Conservation (phyloP, 2,113 vertebrate species). For the Onychorhynchus coronatus region DNA sequence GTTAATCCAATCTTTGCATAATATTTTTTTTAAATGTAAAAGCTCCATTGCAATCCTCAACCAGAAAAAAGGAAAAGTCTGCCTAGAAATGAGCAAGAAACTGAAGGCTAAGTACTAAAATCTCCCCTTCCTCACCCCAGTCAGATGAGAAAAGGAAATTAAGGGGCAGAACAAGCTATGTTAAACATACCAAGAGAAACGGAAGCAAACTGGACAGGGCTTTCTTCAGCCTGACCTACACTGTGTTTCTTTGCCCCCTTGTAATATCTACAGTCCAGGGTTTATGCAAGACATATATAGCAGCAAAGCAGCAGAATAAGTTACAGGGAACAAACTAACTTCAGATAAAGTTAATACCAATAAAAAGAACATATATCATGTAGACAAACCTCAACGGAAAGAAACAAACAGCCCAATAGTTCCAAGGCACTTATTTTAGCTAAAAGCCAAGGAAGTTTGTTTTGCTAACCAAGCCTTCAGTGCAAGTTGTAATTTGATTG, state of each 20-base stretch:
- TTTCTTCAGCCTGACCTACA: background rate
- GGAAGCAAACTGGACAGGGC: background rate
- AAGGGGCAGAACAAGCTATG: background rate
- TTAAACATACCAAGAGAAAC: background rate
- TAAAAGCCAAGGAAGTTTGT: background rate
- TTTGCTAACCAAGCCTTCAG: background rate
- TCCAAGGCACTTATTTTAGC: background rate
- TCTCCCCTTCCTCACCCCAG: background rate
- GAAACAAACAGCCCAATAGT: background rate
- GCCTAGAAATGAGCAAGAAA: background rate
- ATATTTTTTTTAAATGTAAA: background rate
- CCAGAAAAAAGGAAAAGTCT: background rate
- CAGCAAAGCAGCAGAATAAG: background rate
- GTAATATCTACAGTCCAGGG: background rate
- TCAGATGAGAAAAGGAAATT: background rate
- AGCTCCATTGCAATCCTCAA: background rate
- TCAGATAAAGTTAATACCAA: background rate
- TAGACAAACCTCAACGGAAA: background rate
- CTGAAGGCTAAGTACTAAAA: background rate
- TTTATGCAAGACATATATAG: rapidly evolving
- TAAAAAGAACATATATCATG: background rate
- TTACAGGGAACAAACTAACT: background rate
- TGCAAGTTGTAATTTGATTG: background rate
- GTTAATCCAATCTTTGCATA: background rate
- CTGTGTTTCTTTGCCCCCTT: background rate